phyloP scores from a whole-genome alignment of 2,113 vertebrate genomes.

The Sigmodon hispidus region DNA sequence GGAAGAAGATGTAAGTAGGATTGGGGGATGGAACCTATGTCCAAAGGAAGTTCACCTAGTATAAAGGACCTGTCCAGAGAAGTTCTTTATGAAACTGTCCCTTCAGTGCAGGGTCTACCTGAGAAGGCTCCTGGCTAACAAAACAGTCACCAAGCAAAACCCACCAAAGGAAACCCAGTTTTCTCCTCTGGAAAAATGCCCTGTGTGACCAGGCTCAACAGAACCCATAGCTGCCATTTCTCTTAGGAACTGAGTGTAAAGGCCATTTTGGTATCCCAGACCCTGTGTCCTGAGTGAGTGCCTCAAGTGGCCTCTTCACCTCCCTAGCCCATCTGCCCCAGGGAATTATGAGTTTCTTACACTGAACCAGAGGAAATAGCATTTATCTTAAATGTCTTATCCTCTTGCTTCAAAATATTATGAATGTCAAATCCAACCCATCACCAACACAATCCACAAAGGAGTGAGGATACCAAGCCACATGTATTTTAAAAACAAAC shows the following conservation, averaged over 20 bases:
- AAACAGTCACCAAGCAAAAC: conserved; percentile 14
- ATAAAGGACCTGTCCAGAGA: not conserved
- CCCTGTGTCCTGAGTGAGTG: not conserved
- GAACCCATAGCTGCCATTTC: not conserved
- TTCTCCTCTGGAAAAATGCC: conserved; percentile 52
- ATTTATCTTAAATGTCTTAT: not conserved
- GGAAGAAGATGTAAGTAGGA: not conserved
- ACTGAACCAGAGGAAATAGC: not conserved
- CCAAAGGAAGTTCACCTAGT: not conserved
- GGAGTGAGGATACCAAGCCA: not conserved
- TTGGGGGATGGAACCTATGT: not conserved
- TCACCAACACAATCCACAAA: not conserved
- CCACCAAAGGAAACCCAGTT: conserved; percentile 32
- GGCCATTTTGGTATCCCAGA: not conserved
- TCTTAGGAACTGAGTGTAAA: not conserved
- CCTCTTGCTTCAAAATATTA: not conserved
- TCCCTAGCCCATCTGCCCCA: not conserved
- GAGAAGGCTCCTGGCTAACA: not conserved
- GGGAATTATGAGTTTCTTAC: not conserved
- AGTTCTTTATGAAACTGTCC: not conserved
- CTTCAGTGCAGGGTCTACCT: not conserved
- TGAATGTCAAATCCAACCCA: not conserved
- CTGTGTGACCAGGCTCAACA: not conserved
- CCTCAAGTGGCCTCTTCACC: not conserved
- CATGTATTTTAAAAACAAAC: not conserved